These are phyloP conservation scores for Psophia crepitans DNA, from an alignment of 2,113 vertebrate genomes.

Conservation along the genomic window DNA sequence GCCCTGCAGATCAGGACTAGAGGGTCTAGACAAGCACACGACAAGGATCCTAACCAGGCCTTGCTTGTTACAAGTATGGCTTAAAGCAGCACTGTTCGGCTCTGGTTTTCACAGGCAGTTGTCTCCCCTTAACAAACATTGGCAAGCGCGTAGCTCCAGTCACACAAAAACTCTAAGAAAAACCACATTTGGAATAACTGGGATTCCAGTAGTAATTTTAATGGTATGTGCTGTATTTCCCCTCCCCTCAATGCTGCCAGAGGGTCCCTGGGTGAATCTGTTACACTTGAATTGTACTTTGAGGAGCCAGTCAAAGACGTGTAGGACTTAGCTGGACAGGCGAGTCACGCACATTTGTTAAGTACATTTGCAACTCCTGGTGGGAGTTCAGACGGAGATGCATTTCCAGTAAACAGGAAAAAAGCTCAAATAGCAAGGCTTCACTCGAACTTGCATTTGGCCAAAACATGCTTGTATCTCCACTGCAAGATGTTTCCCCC, in stretches of 20 bases:
- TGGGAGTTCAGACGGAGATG: neutral
- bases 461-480: neutral
- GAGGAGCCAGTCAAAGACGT: neutral
- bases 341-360: neutral
- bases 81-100: neutral
- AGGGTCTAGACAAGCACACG: neutral
- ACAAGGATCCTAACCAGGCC: neutral
- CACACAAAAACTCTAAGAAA: neutral
- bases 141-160: neutral
- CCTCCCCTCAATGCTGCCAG: neutral
- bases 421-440: neutral
- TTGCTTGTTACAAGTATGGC: accelerated
- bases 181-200: neutral
- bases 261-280: neutral
- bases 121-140: neutral
- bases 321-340: neutral
- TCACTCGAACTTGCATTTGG: neutral
- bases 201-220: slow-evolving; percentile 15
- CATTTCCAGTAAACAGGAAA: slow-evolving; percentile 20
- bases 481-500: neutral
- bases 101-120: neutral
- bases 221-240: neutral
- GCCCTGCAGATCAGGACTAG: neutral
- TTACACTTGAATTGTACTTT: neutral
- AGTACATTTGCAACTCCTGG: neutral